These are phyloP conservation scores for Vespertilio murinus DNA, from an alignment of 2,797 vertebrate genomes.

Conservation along the genomic window DNA sequence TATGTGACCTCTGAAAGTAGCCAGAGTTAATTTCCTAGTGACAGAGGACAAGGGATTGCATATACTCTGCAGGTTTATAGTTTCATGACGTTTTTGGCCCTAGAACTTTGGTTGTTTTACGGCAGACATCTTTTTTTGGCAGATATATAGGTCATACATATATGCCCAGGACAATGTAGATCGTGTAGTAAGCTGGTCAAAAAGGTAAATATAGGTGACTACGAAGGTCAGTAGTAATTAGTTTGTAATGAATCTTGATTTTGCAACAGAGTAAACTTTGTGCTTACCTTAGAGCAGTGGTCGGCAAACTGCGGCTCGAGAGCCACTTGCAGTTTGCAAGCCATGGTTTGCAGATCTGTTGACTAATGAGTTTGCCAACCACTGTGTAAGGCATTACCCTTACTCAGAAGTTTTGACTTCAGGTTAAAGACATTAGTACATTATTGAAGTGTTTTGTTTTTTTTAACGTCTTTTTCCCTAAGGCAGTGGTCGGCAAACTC, in stretches of 20 bases:
- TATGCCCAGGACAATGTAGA: not conserved
- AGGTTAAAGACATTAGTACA: no score
- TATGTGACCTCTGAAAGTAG: not conserved
- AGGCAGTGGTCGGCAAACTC: no score
- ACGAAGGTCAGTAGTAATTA: not conserved
- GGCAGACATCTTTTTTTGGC: not conserved
- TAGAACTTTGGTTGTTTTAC: slow-evolving; percentile 19
- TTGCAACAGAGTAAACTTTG: not conserved
- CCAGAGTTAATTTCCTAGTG: not conserved
- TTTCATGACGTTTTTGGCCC: not conserved
- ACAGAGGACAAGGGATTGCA: not conserved
- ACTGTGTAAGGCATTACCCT: no score
- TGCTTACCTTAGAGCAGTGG: not conserved
- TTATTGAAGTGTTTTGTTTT: no score
- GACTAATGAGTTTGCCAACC: no score
- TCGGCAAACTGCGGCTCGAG: no score
- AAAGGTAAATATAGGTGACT: not conserved
- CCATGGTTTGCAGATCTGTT: no score
- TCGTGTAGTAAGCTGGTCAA: not conserved
- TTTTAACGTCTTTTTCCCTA: no score
- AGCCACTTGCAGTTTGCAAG: no score
- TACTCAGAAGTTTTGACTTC: no score
- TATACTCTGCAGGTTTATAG: not conserved
- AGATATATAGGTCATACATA: not conserved
- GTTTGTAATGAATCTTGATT: not conserved